Base-by-base conservation (phyloP, 2,113 vertebrate genomes). In the Panurus biarmicus region DNA sequence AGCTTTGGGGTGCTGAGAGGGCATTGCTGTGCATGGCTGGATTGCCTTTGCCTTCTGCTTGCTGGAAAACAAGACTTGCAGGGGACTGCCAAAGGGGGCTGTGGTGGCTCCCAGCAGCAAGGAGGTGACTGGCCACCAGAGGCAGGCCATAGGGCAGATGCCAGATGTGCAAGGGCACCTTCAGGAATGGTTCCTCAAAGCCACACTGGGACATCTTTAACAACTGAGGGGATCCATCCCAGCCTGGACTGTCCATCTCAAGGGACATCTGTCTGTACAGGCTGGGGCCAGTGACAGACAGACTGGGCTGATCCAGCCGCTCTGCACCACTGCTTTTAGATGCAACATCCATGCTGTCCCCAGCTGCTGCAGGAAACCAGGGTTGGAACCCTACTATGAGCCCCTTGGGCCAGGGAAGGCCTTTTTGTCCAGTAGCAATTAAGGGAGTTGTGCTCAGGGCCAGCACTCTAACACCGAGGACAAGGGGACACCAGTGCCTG, bases 1-100 rank as follows among this genome's bases (percentile, higher is more conserved):
- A 0, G 50, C 36, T 57, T 7, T 69, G 74, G 45, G 45, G n/a
- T 38, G 66, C 54, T 45, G 50, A 57, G 57, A 28, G 44, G 33
- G 19, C 1, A 0, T 45, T 56, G 10, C 61, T 5, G 0, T 1
- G 36, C 5, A 5, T 22, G 64, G 31, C 69, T 91, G 73, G 61
- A 81, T 15, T 67, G 70, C 48, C 77, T 93, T 82, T 75, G 77
- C 91, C 84, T 95, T 67, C 61, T 42, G 89, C 94, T 94, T 87
- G 81, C 87, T 91, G 83, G 77, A 48, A 93, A 89, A 81, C 8
- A 8, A 48, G 83, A 92, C 56, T 67, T 11, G 2, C 65, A 35
- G 67, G 48, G 51, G 64, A 20, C 48, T 87, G 29, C 5, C 4
- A 4, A 47, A 61, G 1, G 26, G 56, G 61, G 45, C 69, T 67